Evolutionary conservation across 2,888 invertebrate species (phyloP).

Genomic region (Neoscelio sp.): DNA sequence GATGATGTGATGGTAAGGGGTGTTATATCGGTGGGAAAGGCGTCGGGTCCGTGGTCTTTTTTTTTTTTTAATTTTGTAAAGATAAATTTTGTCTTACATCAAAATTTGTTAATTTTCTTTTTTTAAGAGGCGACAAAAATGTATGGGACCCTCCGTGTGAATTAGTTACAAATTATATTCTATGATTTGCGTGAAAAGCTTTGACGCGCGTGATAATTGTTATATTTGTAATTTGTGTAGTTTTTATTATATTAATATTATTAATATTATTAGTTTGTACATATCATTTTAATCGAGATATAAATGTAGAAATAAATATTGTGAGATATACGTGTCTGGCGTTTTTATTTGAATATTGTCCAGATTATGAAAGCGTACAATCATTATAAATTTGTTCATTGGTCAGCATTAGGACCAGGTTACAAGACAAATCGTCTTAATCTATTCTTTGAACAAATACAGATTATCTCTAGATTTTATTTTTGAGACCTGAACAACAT

Average conservation of each 20-base stretch:
- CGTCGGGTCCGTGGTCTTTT: constrained; percentile 11
- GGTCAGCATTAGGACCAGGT: no score
- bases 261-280: constrained; percentile 60
- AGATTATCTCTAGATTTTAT: no score
- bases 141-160: constrained; percentile 9
- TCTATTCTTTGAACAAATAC: no score
- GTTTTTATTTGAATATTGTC: constrained; percentile 14
- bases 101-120: no score
- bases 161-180: constrained; percentile 45
- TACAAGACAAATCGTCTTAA: no score
- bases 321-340: constrained; percentile 14
- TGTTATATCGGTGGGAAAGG: constrained; percentile 5
- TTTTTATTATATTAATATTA: constrained; percentile 56
- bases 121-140: not conserved
- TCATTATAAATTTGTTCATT: no score
- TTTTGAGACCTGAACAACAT: no score
- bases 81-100: constrained; percentile 1
- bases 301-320: constrained; percentile 56
- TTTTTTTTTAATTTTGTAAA: no score
- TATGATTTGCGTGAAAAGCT: constrained; percentile 49
- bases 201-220: constrained; percentile 62
- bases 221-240: constrained; percentile 62
- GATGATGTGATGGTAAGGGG: no score
- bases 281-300: constrained; percentile 57
- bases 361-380: no score